Evolutionary conservation across 2,797 vertebrate genomes (phyloP).

Genomic region (Phrynocephalus guinanensis): DNA sequence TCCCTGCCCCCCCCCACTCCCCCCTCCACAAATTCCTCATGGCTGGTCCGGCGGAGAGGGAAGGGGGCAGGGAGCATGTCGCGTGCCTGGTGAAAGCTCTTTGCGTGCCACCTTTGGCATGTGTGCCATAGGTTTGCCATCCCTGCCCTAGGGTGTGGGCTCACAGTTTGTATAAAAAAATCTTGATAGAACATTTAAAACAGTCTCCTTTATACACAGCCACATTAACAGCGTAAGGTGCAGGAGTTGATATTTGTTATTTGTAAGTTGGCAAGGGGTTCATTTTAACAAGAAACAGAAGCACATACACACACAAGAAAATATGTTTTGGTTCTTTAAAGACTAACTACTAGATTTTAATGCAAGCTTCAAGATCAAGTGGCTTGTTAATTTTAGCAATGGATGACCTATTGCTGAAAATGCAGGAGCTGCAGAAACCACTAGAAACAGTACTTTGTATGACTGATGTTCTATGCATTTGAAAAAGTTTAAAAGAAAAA

Average conservation of each 20-base stretch:
- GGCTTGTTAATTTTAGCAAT: background rate
- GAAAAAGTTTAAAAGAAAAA: background rate
- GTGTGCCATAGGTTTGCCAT: too few species aligned
- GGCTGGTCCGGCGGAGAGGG: too few species aligned
- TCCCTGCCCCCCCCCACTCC: too few species aligned
- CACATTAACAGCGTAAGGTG: background rate
- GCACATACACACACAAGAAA: too few species aligned
- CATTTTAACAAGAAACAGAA: background rate
- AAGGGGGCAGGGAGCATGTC: too few species aligned
- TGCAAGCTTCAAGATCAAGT: too few species aligned
- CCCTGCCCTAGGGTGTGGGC: too few species aligned
- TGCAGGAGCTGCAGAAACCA: background rate
- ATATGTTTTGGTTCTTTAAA: too few species aligned
- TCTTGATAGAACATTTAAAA: background rate
- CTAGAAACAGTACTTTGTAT: background rate
- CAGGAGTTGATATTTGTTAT: slow-evolving; percentile 1
- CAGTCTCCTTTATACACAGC: background rate
- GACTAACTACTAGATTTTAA: too few species aligned
- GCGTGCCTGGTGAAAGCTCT: too few species aligned
- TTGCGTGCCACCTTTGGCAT: too few species aligned
- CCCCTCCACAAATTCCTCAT: too few species aligned
- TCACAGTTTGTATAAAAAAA: background rate
- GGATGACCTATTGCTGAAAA: background rate
- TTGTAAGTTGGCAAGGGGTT: background rate
- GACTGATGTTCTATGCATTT: background rate